Percentiles rank a stretch among this genome's conserved stretches.
phyloP scores from a whole-genome alignment of 2,113 vertebrate genomes.

The Shinisaurus crocodilurus region DNA sequence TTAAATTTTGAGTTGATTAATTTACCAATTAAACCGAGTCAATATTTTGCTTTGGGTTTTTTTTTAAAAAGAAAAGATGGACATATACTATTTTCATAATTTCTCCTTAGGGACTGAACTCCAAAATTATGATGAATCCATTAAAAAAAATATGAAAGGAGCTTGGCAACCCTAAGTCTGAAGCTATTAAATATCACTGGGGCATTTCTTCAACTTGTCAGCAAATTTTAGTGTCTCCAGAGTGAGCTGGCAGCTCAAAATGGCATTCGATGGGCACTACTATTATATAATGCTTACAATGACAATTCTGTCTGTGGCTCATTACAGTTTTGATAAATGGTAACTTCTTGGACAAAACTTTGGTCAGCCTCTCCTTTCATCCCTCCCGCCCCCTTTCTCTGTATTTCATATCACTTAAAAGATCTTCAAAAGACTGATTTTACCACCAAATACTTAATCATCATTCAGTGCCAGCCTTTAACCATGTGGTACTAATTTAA shows the following conservation, averaged over 20 bases:
- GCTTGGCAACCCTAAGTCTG: not conserved
- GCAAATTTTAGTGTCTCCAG: constrained; percentile 64
- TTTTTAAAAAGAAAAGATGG: not conserved
- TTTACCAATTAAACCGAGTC: not conserved
- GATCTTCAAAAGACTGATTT: constrained; percentile 71
- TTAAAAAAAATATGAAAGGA: not conserved
- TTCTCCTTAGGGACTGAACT: not conserved
- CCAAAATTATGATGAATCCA: not conserved
- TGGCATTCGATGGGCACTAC: constrained; percentile 75
- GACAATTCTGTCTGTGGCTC: constrained; percentile 71
- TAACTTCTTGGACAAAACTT: constrained; percentile 73
- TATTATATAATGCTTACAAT: constrained; percentile 72
- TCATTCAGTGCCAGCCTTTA: constrained; percentile 73
- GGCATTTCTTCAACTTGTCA: constrained; percentile 74
- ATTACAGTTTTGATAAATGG: constrained; percentile 78
- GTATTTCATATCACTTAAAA: constrained; percentile 67
- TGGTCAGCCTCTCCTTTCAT: constrained; percentile 54
- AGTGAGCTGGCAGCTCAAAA: constrained; percentile 66
- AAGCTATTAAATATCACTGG: constrained; percentile 73
- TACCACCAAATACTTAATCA: constrained; percentile 74
- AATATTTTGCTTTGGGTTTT: too few relatives aligned
- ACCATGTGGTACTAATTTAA: constrained; percentile 84
- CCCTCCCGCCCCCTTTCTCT: not conserved
- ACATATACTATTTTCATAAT: not conserved
- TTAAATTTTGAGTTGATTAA: constrained; percentile 1